Evolutionary conservation across 2,113 vertebrate species (phyloP).

Genomic region (Chlorodrepanis virens): DNA sequence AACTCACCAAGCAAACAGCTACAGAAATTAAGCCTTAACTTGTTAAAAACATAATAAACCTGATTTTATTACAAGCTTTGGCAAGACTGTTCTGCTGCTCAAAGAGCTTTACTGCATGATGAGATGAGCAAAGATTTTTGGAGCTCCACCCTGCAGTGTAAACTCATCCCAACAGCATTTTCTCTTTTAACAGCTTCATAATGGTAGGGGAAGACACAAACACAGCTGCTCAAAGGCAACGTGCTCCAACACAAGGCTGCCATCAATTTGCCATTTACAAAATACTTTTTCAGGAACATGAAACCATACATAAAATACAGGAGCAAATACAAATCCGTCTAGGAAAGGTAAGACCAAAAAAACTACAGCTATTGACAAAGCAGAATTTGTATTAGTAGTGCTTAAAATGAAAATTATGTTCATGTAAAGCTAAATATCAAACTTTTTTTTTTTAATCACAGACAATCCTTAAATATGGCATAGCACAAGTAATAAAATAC

Average conservation of each 20-base stretch:
- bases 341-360: not conserved
- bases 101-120: slow-evolving; percentile 1
- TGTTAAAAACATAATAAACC: slow-evolving; percentile 41
- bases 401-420: not conserved
- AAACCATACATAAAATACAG: not conserved
- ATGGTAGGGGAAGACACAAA: not conserved
- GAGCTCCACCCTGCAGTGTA: slow-evolving; percentile 25
- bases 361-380: not conserved
- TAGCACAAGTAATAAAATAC: not conserved
- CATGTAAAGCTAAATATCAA: not conserved
- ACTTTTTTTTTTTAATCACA: not conserved
- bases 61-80: slow-evolving; percentile 34
- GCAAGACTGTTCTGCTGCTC: not conserved
- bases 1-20: not conserved
- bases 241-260: not conserved
- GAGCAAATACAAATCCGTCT: not conserved
- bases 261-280: not conserved
- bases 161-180: not conserved
- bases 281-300: not conserved
- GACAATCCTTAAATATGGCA: not conserved
- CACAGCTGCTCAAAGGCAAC: slow-evolving; percentile 12
- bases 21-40: slow-evolving; percentile 50
- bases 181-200: slow-evolving; percentile 13
- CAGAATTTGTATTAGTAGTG: not conserved
- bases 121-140: slow-evolving; percentile 27